Base-by-base conservation (phyloP, 2,888 invertebrate genomes). In the Protula sp. region DNA sequence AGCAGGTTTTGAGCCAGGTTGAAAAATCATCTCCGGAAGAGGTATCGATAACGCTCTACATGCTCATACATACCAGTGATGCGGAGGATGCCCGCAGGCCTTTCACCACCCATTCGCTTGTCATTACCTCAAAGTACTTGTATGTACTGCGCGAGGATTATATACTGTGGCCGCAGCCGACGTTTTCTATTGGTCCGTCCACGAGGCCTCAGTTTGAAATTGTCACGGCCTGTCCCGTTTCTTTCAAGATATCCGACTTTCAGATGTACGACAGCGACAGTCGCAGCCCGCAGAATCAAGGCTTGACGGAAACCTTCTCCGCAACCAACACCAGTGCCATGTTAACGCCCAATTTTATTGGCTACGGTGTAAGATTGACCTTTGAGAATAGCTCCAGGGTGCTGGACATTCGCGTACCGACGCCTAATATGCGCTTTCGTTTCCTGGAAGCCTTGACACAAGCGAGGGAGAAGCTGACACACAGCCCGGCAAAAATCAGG, bases 41-140 rank as follows among this genome's bases (percentile, higher is more conserved):
- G 14, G 58, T 65, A 2, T 52, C 47, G 26, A 38, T 67, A 14
- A 29, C 59, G 29, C 56, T 67, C 4, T 67, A 69, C 55, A 64
- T 72, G 58, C 65, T 77, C 28, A 70, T 67, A 4, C 58, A 60
- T 27, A 47, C 58, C 3, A 45, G n/a, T 2, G 60, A 62, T 45
- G 22, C 38, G 14, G 22, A 30, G 2, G 45, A 54, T 9, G 24
- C 38, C 24, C 48, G 27, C 14, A 47, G 31, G 22, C 54, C 58
- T 26, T 55, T 50, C 2, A 31, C 24, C 14, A 65, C 66, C 2
- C 57, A 54, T 29, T 60, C 68, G 1, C 60, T 68, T n/a, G 62
- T 76, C 3, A 56, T 78, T 57, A 76, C 77, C 24, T 71, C 74
- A 51, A 70, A 73, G 55, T 65, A 66, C 55, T 69, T 78, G 22